These are phyloP conservation scores for Hylyphantes graminicola DNA, from an alignment of 1,140 invertebrate species.

Conservation along the genomic window DNA sequence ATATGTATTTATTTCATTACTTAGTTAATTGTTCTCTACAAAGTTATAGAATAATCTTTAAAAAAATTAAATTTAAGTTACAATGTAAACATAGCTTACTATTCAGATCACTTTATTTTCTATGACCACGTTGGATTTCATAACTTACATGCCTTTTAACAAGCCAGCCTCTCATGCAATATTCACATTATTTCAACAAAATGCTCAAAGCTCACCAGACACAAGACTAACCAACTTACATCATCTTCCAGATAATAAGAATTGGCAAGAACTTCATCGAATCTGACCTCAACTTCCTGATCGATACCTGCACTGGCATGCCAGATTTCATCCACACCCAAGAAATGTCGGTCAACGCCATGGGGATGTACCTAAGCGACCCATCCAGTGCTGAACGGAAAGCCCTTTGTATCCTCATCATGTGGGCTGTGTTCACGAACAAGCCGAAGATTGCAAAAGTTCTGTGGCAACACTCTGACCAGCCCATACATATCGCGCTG, in stretches of 20 bases:
- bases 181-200: too few relatives aligned
- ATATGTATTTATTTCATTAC: too few relatives aligned
- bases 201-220: too few relatives aligned
- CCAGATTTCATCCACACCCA: conserved; percentile 66
- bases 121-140: too few relatives aligned
- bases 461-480: conserved; percentile 68
- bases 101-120: too few relatives aligned
- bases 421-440: conserved; percentile 67
- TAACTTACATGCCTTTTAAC: too few relatives aligned
- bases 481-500: conserved; percentile 68
- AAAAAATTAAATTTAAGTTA: too few relatives aligned
- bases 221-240: too few relatives aligned
- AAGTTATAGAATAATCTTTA: too few relatives aligned
- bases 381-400: conserved; percentile 66
- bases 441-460: conserved; percentile 66
- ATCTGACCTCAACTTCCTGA: conserved; percentile 60
- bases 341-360: conserved; percentile 66
- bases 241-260: conserved; percentile 18
- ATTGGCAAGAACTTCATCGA: conserved; percentile 60
- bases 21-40: too few relatives aligned
- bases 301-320: conserved; percentile 65
- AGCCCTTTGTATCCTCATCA: conserved; percentile 57
- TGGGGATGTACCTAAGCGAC: conserved; percentile 63
- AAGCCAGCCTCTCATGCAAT: too few relatives aligned
- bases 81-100: too few relatives aligned